phyloP scores from a whole-genome alignment of 2,888 invertebrate genomes.

The Megastigmus dorsalis region DNA sequence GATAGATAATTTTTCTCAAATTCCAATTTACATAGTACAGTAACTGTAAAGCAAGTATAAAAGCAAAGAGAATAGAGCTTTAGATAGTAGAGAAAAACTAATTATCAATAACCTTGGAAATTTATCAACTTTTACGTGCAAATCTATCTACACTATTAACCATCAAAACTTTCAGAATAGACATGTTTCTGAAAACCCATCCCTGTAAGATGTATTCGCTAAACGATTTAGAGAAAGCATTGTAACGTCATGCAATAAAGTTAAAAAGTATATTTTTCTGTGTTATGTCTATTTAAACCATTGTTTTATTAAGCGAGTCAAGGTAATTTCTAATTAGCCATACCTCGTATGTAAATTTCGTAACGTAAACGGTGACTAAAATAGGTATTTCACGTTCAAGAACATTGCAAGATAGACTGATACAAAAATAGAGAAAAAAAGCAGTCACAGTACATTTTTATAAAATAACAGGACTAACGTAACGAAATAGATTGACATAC shows the following conservation, averaged over 20 bases:
- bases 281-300: too few species aligned
- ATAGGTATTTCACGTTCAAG: too few species aligned
- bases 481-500: too few species aligned
- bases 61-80: slow-evolving; percentile 24
- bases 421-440: too few species aligned
- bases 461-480: too few species aligned
- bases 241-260: slow-evolving; percentile 23
- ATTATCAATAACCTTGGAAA: background rate
- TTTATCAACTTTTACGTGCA: slow-evolving; percentile 32
- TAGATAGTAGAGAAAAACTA: background rate
- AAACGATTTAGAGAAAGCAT: slow-evolving; percentile 19
- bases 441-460: too few species aligned
- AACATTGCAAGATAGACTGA: too few species aligned
- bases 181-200: slow-evolving; percentile 20
- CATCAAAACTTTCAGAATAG: background rate
- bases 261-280: background rate
- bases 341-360: too few species aligned
- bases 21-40: background rate
- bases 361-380: too few species aligned
- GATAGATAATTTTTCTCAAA: slow-evolving; percentile 21
- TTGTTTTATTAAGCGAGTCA: too few species aligned
- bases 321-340: too few species aligned
- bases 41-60: slow-evolving; percentile 8
- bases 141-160: slow-evolving; percentile 33
- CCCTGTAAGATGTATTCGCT: slow-evolving; percentile 4